phyloP scores from a whole-genome alignment of 2,113 vertebrate genomes.

The Corvus hawaiiensis region DNA sequence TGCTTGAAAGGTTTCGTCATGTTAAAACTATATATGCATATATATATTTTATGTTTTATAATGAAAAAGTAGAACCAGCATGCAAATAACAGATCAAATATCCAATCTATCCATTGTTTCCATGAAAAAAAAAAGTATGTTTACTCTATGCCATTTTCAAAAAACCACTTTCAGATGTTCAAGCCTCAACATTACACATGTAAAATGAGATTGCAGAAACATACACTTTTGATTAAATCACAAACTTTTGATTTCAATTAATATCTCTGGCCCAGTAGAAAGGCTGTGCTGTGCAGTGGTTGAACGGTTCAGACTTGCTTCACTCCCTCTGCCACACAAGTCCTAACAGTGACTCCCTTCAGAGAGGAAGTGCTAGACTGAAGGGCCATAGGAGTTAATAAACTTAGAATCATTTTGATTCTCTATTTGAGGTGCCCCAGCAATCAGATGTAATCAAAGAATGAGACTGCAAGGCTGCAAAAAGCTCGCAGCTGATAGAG shows the following conservation, averaged over 20 bases:
- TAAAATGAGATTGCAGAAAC: neutral
- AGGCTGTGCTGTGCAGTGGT: neutral
- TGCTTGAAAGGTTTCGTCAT: neutral
- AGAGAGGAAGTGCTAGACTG: neutral
- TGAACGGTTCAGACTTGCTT: neutral
- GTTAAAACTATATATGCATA: neutral
- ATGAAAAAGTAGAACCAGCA: neutral
- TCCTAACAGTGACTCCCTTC: neutral
- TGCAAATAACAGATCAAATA: neutral
- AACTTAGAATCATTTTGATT: slow-evolving; percentile 47
- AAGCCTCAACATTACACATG: neutral
- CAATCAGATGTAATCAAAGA: slow-evolving; percentile 47
- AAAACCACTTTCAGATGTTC: neutral
- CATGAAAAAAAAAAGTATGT: neutral
- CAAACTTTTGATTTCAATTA: neutral
- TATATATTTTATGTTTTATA: neutral
- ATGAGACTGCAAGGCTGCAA: slow-evolving; percentile 1
- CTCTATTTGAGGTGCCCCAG: neutral
- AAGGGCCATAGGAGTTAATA: neutral
- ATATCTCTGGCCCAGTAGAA: neutral
- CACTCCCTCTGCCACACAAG: neutral
- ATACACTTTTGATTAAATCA: neutral
- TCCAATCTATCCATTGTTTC: neutral
- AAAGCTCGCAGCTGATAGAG: slow-evolving; percentile 30
- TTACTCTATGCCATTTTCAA: neutral